Percentiles rank a stretch among this genome's conserved stretches.
These are phyloP conservation scores for Diabrotica virgifera DNA, from an alignment of 1,140 invertebrate species.

Conservation along the genomic window DNA sequence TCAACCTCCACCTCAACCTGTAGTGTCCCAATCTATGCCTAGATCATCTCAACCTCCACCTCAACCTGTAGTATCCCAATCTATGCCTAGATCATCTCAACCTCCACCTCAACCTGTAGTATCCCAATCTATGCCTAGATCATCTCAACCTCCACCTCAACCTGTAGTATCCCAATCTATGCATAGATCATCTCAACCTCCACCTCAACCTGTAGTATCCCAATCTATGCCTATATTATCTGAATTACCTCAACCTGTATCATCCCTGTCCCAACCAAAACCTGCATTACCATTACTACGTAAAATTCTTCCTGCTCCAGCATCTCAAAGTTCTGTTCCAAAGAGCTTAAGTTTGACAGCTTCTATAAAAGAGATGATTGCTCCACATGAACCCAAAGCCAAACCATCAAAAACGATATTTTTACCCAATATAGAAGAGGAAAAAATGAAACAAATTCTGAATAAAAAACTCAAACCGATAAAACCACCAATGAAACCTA, in stretches of 20 bases:
- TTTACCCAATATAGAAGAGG: constrained; percentile 6
- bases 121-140: no score
- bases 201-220: not conserved
- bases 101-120: no score
- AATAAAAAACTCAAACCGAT: no score
- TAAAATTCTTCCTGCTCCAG: not conserved
- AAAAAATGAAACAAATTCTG: not conserved
- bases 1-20: no score
- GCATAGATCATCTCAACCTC: not conserved
- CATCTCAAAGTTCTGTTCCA: not conserved
- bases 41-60: no score
- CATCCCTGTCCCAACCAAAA: not conserved
- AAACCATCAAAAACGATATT: constrained; percentile 15
- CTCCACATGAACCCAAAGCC: constrained; percentile 4
- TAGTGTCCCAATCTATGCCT: no score
- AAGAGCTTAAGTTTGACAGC: constrained; percentile 5
- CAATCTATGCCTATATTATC: not conserved
- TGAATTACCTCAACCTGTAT: no score
- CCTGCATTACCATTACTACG: not conserved
- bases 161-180: no score
- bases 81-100: no score
- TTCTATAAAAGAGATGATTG: constrained; percentile 14
- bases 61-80: no score
- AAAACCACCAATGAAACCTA: no score
- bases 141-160: not conserved